Evolutionary conservation across 2,797 vertebrate genomes (phyloP).

Genomic region (Tragopan temminckii): DNA sequence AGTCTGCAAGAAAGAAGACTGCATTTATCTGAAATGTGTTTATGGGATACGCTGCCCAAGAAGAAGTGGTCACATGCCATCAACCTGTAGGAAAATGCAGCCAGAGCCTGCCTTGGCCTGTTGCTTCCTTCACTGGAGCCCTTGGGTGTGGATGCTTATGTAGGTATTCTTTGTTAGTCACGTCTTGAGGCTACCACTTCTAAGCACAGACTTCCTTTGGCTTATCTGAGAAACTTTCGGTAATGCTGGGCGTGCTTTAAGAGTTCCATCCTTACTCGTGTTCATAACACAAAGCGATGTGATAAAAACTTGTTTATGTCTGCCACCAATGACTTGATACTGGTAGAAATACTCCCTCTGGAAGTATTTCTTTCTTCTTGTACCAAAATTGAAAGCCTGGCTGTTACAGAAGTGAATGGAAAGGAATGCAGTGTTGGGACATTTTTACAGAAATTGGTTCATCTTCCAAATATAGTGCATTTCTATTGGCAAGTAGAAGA

Average conservation of each 20-base stretch:
- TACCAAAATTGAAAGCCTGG: neutral
- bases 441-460: neutral
- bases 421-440: neutral
- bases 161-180: accelerated
- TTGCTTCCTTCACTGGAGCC: neutral
- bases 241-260: neutral
- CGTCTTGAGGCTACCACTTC: neutral
- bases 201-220: neutral
- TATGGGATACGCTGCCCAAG: neutral
- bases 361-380: neutral
- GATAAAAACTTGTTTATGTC: neutral
- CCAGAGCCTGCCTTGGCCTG: neutral
- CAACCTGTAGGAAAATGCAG: neutral
- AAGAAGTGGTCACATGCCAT: neutral
- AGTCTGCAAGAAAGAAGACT: neutral
- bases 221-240: neutral
- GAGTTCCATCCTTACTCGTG: neutral
- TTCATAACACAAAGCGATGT: neutral
- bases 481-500: neutral
- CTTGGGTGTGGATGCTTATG: accelerated
- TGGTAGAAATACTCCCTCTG: neutral
- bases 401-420: neutral
- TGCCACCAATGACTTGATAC: neutral
- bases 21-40: accelerated
- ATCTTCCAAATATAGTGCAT: neutral